Conservation (phyloP, 1,140 invertebrate genomes). For the Eriocheir sinensis region DNA sequence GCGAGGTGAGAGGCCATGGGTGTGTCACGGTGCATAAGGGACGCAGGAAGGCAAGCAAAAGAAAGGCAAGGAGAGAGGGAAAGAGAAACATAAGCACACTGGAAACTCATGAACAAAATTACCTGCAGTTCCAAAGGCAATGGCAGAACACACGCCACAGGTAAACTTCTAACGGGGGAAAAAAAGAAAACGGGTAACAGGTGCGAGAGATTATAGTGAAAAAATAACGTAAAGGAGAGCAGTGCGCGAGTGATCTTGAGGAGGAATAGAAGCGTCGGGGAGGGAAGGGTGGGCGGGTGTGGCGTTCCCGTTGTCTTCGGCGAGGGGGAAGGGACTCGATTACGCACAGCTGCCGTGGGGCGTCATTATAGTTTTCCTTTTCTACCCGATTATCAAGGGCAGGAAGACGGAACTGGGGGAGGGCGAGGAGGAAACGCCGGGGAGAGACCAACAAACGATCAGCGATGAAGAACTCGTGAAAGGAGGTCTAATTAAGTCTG, state of each 20-base stretch:
- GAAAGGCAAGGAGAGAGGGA: constrained; percentile 42
- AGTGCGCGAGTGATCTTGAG: neutral
- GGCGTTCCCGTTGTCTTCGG: neutral
- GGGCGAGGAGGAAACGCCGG: neutral
- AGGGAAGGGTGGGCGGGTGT: too few relatives aligned
- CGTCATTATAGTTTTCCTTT: constrained; percentile 49
- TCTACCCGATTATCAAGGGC: constrained; percentile 55
- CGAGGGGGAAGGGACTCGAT: neutral
- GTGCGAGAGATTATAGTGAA: neutral
- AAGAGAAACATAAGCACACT: neutral
- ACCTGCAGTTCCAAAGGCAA: neutral
- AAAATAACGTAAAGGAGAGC: neutral
- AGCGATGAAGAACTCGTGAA: neutral
- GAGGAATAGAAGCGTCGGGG: neutral
- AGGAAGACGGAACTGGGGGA: constrained; percentile 47
- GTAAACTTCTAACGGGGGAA: neutral
- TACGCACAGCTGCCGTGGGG: neutral
- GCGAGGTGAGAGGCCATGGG: neutral
- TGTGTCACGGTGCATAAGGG: neutral
- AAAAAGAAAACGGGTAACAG: neutral
- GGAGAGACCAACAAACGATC: neutral
- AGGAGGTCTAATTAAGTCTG: too few relatives aligned
- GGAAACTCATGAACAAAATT: neutral
- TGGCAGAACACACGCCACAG: neutral
- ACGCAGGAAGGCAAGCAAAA: neutral